These are phyloP conservation scores for Oasisia sp. DNA, from an alignment of 2,888 invertebrate genomes.

Conservation along the genomic window DNA sequence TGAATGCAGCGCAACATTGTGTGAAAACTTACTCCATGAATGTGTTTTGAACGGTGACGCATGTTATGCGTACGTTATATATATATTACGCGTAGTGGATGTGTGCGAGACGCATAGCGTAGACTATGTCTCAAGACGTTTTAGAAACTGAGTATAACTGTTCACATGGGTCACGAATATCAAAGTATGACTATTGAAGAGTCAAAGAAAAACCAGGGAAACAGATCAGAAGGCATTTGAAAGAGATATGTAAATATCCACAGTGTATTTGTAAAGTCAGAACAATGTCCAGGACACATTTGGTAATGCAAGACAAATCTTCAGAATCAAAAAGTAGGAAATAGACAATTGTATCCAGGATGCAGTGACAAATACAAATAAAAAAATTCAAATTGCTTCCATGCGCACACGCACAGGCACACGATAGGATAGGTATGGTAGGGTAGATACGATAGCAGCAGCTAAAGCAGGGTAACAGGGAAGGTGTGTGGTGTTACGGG, in stretches of 20 bases:
- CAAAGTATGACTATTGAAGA: no score
- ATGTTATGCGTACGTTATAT: neutral
- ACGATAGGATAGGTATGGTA: no score
- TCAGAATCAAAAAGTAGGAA: neutral
- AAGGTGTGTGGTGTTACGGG: no score
- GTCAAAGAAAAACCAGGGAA: neutral
- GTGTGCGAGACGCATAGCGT: neutral
- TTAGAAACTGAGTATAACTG: neutral
- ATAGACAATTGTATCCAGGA: neutral
- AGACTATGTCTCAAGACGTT: neutral
- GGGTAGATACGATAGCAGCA: no score
- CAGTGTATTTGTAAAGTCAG: neutral
- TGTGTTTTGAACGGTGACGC: neutral
- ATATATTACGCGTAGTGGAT: neutral
- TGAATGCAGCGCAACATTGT: neutral
- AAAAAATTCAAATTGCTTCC: no score
- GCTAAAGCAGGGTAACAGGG: no score
- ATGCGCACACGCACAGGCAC: no score
- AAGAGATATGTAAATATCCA: neutral
- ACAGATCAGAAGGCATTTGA: neutral
- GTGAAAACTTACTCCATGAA: neutral
- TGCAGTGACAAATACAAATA: no score
- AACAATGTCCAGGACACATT: neutral
- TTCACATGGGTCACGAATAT: neutral
- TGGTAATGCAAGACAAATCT: neutral